Evolutionary conservation across 2,797 vertebrate genomes (phyloP).

Genomic region (Gambusia yucatana): DNA sequence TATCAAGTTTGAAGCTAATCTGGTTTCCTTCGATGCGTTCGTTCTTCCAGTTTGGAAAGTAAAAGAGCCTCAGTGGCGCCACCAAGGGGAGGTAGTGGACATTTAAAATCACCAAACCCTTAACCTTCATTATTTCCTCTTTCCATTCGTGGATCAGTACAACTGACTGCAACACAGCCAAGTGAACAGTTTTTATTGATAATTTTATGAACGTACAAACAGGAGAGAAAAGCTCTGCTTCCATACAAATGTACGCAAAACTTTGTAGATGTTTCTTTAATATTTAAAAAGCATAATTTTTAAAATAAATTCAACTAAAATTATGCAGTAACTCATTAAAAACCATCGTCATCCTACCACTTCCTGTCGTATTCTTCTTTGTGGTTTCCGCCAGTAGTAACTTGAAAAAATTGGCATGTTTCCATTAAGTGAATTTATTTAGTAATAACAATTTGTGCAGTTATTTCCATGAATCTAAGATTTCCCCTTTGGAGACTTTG

Average conservation of each 20-base stretch:
- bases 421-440: too few species aligned
- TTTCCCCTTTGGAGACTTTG: background rate
- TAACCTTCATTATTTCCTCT: background rate
- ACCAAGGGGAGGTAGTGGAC: background rate
- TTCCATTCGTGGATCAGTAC: background rate
- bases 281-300: too few species aligned
- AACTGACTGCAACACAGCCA: background rate
- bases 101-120: background rate
- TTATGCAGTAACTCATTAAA: too few species aligned
- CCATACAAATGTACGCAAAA: too few species aligned
- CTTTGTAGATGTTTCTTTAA: too few species aligned
- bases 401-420: too few species aligned
- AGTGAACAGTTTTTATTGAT: background rate
- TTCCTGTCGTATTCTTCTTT: too few species aligned
- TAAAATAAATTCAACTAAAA: too few species aligned
- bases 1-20: background rate
- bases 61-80: background rate
- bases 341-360: too few species aligned
- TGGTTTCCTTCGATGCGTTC: background rate
- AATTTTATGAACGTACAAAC: background rate
- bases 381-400: too few species aligned
- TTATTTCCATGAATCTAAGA: background rate
- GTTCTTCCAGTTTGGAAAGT: background rate
- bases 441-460: too few species aligned
- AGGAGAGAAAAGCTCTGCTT: background rate